Evolutionary conservation across 2,113 vertebrate species (phyloP).

Genomic region (Sterna hirundo): DNA sequence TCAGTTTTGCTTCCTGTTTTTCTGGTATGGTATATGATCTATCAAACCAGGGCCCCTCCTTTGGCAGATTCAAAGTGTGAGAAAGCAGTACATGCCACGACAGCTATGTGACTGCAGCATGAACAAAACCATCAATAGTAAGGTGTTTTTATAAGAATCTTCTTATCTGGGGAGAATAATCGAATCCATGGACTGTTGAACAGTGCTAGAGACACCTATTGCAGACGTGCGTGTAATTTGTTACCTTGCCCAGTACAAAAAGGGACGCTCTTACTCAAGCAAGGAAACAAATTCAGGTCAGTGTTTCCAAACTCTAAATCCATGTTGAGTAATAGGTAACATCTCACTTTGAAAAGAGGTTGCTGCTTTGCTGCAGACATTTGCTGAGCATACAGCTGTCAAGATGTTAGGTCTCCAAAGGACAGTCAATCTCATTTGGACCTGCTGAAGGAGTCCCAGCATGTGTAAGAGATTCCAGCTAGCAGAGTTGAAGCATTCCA

Average conservation of each 20-base stretch:
- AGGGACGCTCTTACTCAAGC: not conserved
- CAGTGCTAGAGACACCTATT: not conserved
- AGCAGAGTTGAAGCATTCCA: not conserved
- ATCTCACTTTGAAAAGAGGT: not conserved
- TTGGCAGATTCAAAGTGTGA: not conserved
- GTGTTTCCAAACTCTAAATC: not conserved
- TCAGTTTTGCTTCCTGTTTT: not conserved
- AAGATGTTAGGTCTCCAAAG: not conserved
- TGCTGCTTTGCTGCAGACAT: not conserved
- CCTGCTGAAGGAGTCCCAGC: not conserved
- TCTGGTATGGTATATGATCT: not conserved
- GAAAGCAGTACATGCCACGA: not conserved
- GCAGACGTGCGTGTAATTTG: not conserved
- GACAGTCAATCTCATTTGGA: not conserved
- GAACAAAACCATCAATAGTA: not conserved
- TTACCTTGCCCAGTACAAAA: not conserved
- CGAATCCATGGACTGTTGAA: not conserved
- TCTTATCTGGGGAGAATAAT: not conserved
- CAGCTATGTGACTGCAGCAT: not conserved
- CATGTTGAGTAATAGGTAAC: not conserved
- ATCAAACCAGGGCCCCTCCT: not conserved
- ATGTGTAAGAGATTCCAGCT: not conserved
- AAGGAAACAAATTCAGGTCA: not conserved
- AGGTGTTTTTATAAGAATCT: not conserved
- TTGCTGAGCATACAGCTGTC: not conserved